Evolutionary conservation across 2,113 vertebrate genomes (phyloP), one percentile per base, ranked within the genome.

Genomic region (Copsychus sechellarum): DNA sequence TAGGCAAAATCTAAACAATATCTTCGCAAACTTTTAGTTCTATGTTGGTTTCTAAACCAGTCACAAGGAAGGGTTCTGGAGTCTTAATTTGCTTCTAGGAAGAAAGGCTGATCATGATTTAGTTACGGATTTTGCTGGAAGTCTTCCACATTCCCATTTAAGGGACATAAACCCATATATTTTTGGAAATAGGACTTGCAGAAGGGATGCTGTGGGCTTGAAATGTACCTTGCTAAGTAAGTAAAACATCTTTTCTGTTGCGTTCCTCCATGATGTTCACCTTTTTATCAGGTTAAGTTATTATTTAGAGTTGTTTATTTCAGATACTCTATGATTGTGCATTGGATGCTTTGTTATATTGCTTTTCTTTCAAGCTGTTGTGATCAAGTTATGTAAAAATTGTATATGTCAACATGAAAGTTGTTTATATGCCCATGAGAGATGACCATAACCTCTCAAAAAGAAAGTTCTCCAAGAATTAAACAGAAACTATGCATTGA

Each of bases 161-260:
- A 71, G 9, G 48, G 23, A 51, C 17, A 15, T 19, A 25, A 85
- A 36, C 4, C 9, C 1, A 1, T 18, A 24, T 1, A 2, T 21
- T 81, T 81, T 29, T 1, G 5, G 56, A 79, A 93, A 34, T 7
- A 22, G 21, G 58, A 42, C 18, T 42, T 90, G 60, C 8, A n/a
- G 65, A 70, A 66, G 29, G 8, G 21, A 5, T 85, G 15, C 51
- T 34, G 33, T 72, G 40, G n/a, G 28, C 34, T 72, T 80, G 19
- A 76, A 79, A 67, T 45, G 11, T 31, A 34, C 29, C 25, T 89
- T 83, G 38, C 18, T n/a, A 23, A 38, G n/a, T 69, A 43, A 45
- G 29, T 25, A 57, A 15, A 65, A 73, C 2, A 0, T 54, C 8
- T 81, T 86, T 36, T n/a, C 22, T 74, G 26, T 79, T 76, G 36